These are phyloP conservation scores for Melinaea menophilus DNA, from an alignment of 2,888 invertebrate species.

Conservation along the genomic window DNA sequence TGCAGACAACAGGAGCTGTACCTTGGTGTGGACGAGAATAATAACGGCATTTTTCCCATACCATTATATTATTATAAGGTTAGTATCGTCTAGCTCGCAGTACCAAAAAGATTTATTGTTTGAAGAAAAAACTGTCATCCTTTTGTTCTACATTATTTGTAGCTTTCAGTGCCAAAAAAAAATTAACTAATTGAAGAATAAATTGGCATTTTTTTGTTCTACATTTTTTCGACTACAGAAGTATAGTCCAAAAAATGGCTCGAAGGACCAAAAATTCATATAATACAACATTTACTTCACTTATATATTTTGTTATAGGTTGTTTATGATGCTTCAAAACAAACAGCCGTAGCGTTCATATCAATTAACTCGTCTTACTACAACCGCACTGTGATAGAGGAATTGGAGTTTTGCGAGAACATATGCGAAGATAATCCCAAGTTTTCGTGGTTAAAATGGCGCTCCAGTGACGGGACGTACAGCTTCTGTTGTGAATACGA, in stretches of 20 bases:
- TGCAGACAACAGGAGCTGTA: slow-evolving; percentile 41
- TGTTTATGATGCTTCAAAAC: slow-evolving; percentile 49
- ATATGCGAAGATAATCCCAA: slow-evolving; percentile 46
- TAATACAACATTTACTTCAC: too few relatives aligned
- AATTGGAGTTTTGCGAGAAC: slow-evolving; percentile 53
- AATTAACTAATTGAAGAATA: too few relatives aligned
- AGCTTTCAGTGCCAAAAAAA: too few relatives aligned
- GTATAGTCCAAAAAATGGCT: too few relatives aligned
- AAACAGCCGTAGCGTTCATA: slow-evolving; percentile 54
- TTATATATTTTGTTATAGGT: slow-evolving; percentile 42
- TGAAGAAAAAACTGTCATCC: too few relatives aligned
- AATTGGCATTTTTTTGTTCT: too few relatives aligned
- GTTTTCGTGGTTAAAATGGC: slow-evolving; percentile 60
- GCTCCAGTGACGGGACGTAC: slow-evolving; percentile 54
- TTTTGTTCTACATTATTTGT: too few relatives aligned
- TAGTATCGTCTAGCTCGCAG: not conserved
- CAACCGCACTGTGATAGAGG: slow-evolving; percentile 39
- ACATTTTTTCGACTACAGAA: too few relatives aligned
- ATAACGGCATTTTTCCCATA: slow-evolving; percentile 57
- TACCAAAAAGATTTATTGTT: too few relatives aligned
- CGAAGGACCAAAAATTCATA: too few relatives aligned
- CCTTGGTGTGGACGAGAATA: slow-evolving; percentile 51
- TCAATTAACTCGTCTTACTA: slow-evolving; percentile 61
- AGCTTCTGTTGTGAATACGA: slow-evolving; percentile 65
- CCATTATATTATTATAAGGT: slow-evolving; percentile 69